Conservation (phyloP, 1,140 invertebrate genomes). For the Acromyrmex charruanus region DNA sequence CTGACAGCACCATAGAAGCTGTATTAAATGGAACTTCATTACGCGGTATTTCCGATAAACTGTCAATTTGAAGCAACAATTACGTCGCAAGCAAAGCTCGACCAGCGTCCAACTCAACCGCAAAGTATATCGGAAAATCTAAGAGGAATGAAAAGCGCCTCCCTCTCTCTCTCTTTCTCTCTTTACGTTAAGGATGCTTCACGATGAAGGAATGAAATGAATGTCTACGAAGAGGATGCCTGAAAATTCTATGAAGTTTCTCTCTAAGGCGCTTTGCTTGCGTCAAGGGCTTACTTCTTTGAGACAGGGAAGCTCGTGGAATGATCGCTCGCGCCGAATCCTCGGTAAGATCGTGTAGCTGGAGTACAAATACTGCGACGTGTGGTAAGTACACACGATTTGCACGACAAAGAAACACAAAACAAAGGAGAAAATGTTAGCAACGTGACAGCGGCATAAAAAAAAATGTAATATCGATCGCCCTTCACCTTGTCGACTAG, state of each 20-base stretch:
- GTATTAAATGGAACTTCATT: conserved; percentile 30
- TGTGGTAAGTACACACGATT: conserved; percentile 76
- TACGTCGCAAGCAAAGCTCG: conserved; percentile 27
- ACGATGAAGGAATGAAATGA: conserved; percentile 29
- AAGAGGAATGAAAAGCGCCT: conserved; percentile 11
- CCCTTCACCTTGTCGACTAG: conserved; percentile 90
- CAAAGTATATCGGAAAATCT: conserved; percentile 12
- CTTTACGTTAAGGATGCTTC: conserved; percentile 9
- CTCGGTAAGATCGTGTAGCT: conserved; percentile 90
- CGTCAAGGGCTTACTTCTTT: conserved; percentile 88
- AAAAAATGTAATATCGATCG: conserved; percentile 8
- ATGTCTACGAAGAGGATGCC: conserved; percentile 41
- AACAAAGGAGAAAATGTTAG: conserved; percentile 68
- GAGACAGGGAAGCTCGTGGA: conserved; percentile 90
- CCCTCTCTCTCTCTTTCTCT: neutral
- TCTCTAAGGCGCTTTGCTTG: conserved; percentile 61
- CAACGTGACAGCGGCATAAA: neutral
- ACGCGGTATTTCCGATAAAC: conserved; percentile 30
- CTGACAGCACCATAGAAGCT: neutral
- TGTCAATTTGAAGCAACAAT: conserved; percentile 45
- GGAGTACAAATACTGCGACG: conserved; percentile 89
- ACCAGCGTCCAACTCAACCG: neutral
- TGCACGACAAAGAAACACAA: conserved; percentile 68
- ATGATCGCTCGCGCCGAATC: conserved; percentile 91
- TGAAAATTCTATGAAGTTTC: conserved; percentile 31